Percentiles rank a stretch among this genome's conserved stretches.
Evolutionary conservation across 2,113 vertebrate genomes (phyloP).

Genomic region (Agapornis roseicollis): DNA sequence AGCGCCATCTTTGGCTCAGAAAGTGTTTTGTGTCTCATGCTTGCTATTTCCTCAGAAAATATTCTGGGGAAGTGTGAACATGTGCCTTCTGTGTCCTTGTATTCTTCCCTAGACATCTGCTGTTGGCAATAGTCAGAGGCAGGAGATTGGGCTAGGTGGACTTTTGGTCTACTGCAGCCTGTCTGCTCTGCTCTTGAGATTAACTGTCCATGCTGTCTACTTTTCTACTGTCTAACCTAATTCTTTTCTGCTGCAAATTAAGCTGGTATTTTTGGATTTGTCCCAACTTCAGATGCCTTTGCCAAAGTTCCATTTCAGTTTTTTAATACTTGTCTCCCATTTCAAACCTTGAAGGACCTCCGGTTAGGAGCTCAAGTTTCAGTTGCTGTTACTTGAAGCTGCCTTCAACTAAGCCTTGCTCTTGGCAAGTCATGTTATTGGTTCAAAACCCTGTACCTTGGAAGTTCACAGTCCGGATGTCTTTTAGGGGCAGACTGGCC

Average conservation of each 20-base stretch:
- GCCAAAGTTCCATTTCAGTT: not conserved
- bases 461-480: not conserved
- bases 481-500: not conserved
- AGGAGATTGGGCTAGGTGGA: not conserved
- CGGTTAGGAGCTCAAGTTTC: not conserved
- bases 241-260: constrained; percentile 28
- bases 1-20: not conserved
- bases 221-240: not conserved
- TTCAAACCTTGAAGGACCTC: not conserved
- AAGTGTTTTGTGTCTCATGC: not conserved
- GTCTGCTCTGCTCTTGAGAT: not conserved
- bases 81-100: not conserved
- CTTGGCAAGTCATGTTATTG: not conserved
- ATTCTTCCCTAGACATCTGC: not conserved
- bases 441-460: not conserved
- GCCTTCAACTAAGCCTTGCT: not conserved
- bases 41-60: not conserved
- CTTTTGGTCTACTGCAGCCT: not conserved
- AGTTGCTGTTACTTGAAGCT: not conserved
- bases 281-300: constrained; percentile 1
- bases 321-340: not conserved
- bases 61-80: not conserved
- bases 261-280: constrained; percentile 19
- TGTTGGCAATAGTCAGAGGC: not conserved
- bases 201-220: not conserved